Conservation (phyloP, 2,888 invertebrate genomes). For the Tuta absoluta region DNA sequence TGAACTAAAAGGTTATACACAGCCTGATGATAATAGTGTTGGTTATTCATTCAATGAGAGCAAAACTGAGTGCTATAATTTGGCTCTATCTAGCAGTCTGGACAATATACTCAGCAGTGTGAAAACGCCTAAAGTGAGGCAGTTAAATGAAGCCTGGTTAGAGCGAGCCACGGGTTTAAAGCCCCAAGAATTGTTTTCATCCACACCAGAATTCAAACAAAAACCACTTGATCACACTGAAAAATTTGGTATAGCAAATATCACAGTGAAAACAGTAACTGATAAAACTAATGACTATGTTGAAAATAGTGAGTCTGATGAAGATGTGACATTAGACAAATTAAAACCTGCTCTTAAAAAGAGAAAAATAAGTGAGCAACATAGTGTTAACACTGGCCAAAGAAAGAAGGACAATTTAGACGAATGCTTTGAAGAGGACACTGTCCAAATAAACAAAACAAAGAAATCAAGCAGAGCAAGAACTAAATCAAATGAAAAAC, state of each 20-base stretch:
- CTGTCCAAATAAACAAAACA: conserved; percentile 29
- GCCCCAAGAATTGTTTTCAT: conserved; percentile 38
- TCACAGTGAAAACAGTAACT: conserved; percentile 39
- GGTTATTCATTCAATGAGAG: conserved; percentile 21
- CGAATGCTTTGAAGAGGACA: conserved; percentile 22
- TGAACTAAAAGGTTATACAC: conserved; percentile 12
- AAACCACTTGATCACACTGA: conserved; percentile 27
- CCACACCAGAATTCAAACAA: not conserved
- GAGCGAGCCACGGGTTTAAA: conserved; percentile 69
- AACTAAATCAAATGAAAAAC: conserved; percentile 34
- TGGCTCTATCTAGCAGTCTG: conserved; percentile 1
- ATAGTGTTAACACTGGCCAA: not conserved
- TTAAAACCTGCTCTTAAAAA: conserved; percentile 82
- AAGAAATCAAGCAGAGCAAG: conserved; percentile 32
- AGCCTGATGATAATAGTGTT: conserved; percentile 3
- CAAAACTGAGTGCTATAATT: conserved; percentile 1
- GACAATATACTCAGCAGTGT: conserved; percentile 35
- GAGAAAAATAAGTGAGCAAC: conserved; percentile 50
- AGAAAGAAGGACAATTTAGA: not conserved
- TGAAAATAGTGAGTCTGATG: conserved; percentile 87
- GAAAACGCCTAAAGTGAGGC: conserved; percentile 49
- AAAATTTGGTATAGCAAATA: conserved; percentile 68
- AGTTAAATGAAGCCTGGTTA: conserved; percentile 70
- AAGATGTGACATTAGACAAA: conserved; percentile 64
- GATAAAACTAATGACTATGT: conserved; percentile 80